Conservation (phyloP, 2,797 vertebrate species). For the Pachyuromys duprasi region DNA sequence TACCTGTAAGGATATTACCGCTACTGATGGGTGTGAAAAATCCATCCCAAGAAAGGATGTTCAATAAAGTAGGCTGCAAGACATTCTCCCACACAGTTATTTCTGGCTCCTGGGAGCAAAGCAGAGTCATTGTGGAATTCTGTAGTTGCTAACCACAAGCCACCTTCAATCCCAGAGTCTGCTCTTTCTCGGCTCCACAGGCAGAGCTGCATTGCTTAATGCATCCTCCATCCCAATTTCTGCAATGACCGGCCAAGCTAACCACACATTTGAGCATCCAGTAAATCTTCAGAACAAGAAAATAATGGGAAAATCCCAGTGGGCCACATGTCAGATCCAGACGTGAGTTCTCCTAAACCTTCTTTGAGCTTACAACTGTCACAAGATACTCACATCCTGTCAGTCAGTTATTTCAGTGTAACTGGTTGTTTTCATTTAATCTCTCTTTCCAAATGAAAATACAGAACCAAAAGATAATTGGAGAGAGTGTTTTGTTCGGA, state of each 20-base stretch:
- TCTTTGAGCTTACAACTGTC: background rate
- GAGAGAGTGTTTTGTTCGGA: conserved; percentile 36
- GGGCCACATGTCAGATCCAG: background rate
- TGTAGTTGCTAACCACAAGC: background rate
- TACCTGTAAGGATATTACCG: background rate
- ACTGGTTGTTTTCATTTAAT: conserved; percentile 14
- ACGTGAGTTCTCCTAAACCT: background rate
- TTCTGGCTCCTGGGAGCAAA: conserved; percentile 25
- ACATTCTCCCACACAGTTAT: conserved; percentile 27
- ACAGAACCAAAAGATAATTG: background rate
- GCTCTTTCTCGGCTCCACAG: background rate
- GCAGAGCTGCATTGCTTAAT: background rate
- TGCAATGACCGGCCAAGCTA: background rate
- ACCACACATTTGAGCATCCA: background rate
- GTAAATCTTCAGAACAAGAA: background rate
- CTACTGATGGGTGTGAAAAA: background rate
- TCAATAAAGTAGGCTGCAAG: background rate
- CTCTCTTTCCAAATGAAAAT: conserved; percentile 6
- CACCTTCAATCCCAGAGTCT: background rate
- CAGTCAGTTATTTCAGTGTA: background rate
- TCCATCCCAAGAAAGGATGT: conserved; percentile 6
- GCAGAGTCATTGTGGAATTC: conserved; percentile 7
- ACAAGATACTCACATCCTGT: background rate
- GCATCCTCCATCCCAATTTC: conserved; percentile 13
- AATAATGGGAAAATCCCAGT: background rate